These are phyloP conservation scores for Drosophila paranaensis DNA, from an alignment of 2,888 invertebrate genomes.

Conservation along the genomic window DNA sequence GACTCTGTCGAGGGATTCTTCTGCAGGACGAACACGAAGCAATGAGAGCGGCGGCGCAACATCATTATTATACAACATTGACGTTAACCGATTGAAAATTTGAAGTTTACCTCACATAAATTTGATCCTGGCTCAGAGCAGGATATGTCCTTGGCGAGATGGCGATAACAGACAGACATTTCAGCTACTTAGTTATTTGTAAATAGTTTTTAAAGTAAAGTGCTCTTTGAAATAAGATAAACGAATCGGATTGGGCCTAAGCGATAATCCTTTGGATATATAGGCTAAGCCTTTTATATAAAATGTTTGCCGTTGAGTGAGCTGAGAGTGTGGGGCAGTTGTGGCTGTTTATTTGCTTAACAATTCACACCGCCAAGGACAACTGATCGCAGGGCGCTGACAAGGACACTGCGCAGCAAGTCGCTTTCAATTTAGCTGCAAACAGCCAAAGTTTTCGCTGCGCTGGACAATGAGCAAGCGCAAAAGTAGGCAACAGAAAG, in stretches of 20 bases:
- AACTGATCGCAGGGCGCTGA: slow-evolving; percentile 36
- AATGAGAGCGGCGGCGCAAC: not conserved
- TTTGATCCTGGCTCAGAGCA: not conserved
- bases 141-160: not conserved
- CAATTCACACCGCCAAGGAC: slow-evolving; percentile 72
- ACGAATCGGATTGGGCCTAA: not conserved
- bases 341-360: slow-evolving; percentile 61
- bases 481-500: slow-evolving; percentile 67
- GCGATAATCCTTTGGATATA: not conserved
- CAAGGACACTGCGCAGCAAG: slow-evolving; percentile 63
- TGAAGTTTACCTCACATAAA: not conserved
- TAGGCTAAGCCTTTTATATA: not conserved
- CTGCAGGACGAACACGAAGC: not conserved
- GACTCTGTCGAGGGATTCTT: slow-evolving; percentile 21
- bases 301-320: too few species aligned
- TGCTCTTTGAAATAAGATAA: not conserved
- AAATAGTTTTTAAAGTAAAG: slow-evolving; percentile 1
- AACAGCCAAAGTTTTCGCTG: slow-evolving; percentile 60
- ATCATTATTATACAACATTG: not conserved
- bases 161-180: too few species aligned
- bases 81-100: slow-evolving; percentile 3
- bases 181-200: not conserved
- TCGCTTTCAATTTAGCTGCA: slow-evolving; percentile 74
- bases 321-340: slow-evolving; percentile 6
- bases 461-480: slow-evolving; percentile 64